Evolutionary conservation across 2,797 vertebrate genomes (phyloP).

Genomic region (Lerista edwardsae): DNA sequence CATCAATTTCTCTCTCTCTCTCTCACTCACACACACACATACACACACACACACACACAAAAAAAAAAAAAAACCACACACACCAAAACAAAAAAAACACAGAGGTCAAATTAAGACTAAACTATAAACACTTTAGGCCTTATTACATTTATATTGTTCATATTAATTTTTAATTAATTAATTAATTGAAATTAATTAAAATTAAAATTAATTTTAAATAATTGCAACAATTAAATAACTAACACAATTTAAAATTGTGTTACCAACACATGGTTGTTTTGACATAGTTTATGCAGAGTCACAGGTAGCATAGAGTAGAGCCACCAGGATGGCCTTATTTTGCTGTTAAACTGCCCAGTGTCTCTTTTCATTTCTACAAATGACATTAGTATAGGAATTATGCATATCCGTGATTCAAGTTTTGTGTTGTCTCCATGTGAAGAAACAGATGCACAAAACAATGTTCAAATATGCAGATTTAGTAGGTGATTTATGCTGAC

Average conservation of each 20-base stretch:
- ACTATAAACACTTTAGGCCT: neutral
- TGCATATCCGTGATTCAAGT: no score
- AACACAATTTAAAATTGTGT: neutral
- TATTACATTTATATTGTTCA: neutral
- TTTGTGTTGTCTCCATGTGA: no score
- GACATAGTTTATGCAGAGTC: neutral
- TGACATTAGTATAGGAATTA: neutral
- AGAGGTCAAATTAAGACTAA: neutral
- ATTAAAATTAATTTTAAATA: neutral
- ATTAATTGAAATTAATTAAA: no score
- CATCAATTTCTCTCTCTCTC: neutral
- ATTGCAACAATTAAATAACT: no score
- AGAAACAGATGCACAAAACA: neutral
- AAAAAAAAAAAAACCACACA: no score
- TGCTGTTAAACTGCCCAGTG: neutral
- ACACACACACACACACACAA: no score
- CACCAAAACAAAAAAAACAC: no score
- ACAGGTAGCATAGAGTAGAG: neutral
- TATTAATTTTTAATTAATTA: no score
- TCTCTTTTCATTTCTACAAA: neutral
- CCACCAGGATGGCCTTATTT: neutral
- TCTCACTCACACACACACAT: neutral
- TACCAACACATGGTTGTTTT: neutral
- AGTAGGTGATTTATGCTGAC: neutral
- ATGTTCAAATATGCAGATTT: neutral